A percentile compares a stretch with the other conserved stretches of the same genome.
These are phyloP conservation scores for Chiridota heheva DNA, from an alignment of 35 echinoderm and acorn worm species.

Conservation along the genomic window DNA sequence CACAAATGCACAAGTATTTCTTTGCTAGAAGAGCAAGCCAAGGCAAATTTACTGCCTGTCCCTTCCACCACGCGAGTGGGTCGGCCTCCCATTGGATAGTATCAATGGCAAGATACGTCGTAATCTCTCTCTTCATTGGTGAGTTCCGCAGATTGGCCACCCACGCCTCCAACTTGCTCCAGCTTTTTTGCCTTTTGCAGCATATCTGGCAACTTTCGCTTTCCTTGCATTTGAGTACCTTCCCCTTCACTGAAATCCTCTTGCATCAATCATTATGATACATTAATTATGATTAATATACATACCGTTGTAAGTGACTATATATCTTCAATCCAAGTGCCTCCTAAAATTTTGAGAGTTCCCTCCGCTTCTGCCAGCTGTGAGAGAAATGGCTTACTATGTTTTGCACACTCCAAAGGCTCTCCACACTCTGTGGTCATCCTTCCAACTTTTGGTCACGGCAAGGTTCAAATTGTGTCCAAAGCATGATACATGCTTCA, in stretches of 20 bases:
- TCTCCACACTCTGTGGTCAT: not conserved
- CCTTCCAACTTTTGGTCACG: slow-evolving; percentile 13
- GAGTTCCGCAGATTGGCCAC: not conserved
- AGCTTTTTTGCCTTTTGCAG: slow-evolving; percentile 13
- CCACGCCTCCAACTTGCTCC: not conserved
- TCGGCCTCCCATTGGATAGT: not conserved
- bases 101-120: not conserved
- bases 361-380: not conserved
- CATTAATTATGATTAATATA: not conserved
- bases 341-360: slow-evolving; percentile 3
- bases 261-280: not conserved
- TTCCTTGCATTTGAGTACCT: not conserved
- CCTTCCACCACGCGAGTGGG: slow-evolving; percentile 26
- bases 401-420: slow-evolving; percentile 21
- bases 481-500: not conserved
- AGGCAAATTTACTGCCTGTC: not conserved
- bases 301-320: not conserved
- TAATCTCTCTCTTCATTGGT: slow-evolving; percentile 13
- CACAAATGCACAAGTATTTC: slow-evolving; percentile 24
- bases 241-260: not conserved
- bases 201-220: slow-evolving; percentile 10
- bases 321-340: not conserved
- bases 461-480: slow-evolving; percentile 19
- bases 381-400: slow-evolving; percentile 26
- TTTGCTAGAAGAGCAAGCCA: slow-evolving; percentile 31